Conservation (phyloP, 2,888 invertebrate genomes). For the Drosophila monieri region DNA sequence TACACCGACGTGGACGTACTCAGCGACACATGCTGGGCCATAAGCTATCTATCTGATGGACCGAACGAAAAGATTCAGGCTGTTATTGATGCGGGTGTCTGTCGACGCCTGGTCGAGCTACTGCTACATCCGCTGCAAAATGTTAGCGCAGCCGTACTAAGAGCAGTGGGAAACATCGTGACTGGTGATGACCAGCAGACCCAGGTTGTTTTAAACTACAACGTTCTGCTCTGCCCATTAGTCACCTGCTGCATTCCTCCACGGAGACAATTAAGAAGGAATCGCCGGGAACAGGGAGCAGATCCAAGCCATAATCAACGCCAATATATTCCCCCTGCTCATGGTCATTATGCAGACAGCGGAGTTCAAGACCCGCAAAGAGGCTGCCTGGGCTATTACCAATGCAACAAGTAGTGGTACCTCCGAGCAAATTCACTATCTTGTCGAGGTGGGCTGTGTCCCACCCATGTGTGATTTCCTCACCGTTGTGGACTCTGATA, state of each 20-base stretch:
- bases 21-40: conserved; percentile 98
- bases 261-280: conserved; percentile 96
- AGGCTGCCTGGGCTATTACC: conserved; percentile 99
- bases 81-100: conserved; percentile 97
- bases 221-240: conserved; percentile 93
- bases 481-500: conserved; percentile 96
- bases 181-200: conserved; percentile 98
- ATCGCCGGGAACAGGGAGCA: conserved; percentile 96
- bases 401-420: conserved; percentile 98
- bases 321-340: conserved; percentile 95
- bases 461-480: conserved; percentile 96
- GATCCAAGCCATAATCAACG: conserved; percentile 97
- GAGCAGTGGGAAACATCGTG: conserved; percentile 99
- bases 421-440: conserved; percentile 93
- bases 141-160: conserved; percentile 95
- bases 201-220: conserved; percentile 96
- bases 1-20: conserved; percentile 95
- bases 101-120: conserved; percentile 89
- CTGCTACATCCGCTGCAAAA: conserved; percentile 90
- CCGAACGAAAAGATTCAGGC: conserved; percentile 99
- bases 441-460: conserved; percentile 92
- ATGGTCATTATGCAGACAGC: conserved; percentile 95
- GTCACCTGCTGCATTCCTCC: conserved; percentile 90
- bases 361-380: conserved; percentile 96
- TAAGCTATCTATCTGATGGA: conserved; percentile 97